phyloP scores from a whole-genome alignment of 2,888 invertebrate species.

The Noctua janthina region DNA sequence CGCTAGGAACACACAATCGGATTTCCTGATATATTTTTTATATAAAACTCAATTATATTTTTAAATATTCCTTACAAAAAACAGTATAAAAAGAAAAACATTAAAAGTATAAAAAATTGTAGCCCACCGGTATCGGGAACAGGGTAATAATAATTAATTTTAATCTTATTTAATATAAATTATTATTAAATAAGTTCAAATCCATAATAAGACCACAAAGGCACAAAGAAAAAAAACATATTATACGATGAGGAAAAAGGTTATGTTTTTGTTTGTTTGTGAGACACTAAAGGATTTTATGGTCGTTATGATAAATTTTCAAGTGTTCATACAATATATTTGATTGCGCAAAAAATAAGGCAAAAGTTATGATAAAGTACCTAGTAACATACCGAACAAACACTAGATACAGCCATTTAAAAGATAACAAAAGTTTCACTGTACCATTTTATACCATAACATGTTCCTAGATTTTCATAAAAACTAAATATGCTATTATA shows the following conservation, averaged over 20 bases:
- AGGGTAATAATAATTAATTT: too few relatives aligned
- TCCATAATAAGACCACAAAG: too few relatives aligned
- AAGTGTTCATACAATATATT: not conserved
- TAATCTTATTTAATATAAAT: not conserved
- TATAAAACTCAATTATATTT: too few relatives aligned
- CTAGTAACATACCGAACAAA: not conserved
- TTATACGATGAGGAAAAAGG: not conserved
- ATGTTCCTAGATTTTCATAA: slow-evolving; percentile 40
- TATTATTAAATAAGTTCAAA: not conserved
- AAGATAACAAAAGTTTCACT: not conserved
- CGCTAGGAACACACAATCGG: not conserved
- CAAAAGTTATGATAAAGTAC: not conserved
- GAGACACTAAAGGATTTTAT: not conserved
- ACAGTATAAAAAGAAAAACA: too few relatives aligned
- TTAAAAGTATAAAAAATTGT: too few relatives aligned
- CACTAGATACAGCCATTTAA: not conserved
- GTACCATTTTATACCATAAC: slow-evolving; percentile 5
- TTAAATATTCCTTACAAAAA: too few relatives aligned
- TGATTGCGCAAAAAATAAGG: not conserved
- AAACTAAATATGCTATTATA: slow-evolving; percentile 46
- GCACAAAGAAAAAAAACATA: not conserved
- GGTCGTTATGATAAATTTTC: not conserved
- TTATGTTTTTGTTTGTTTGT: slow-evolving; percentile 4
- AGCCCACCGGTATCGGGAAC: too few relatives aligned
- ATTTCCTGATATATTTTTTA: too few relatives aligned